Base-by-base conservation (phyloP, 30 jellyfish, hydroid and myxozoan genomes). In the Cassiopea andromeda region DNA sequence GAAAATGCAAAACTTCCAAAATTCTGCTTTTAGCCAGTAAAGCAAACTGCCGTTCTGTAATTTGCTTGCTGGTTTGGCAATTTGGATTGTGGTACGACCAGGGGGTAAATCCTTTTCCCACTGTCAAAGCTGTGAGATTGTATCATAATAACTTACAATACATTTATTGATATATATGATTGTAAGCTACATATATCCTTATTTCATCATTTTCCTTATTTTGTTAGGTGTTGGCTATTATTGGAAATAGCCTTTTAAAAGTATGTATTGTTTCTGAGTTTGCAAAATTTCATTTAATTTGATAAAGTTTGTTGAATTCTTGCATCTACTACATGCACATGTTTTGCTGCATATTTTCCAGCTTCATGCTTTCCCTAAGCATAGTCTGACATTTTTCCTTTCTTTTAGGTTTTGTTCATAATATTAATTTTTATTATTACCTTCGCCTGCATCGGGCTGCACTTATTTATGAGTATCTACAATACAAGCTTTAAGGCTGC, bases 391-490 rank as follows among this genome's bases (percentile, higher is more conserved):
- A 27, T 9, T 8, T 17, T 44, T 76, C 9, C 67, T n/a, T 61
- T 80, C 17, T 67, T 66, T 90, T 12, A 92, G 98, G 94, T 92
- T 71, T 77, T 88, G 15, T 88, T 92, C 60, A 92, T 92, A 75
- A 92, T 92, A n/a, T 87, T 87, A 91, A 77, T 88, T 69, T 92
- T 92, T 49, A 92, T 92, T 59, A 92, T 87, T 18, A 87, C 90
- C 1, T 92, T 92, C 58, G 98, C 98, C 5, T 60, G 98, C 88
- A 87, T 92, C 75, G 98, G 98, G 7, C 91, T 92, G 60, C 98
- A 92, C 73, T 77, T 83, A 58, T 92, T 76, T 71, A 92, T 92
- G 96, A 77, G 77, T 75, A 64, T 87, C 18, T 92, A 92, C 75
- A 92, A 92, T 76, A 70, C 75, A 81, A 86, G 71, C 48, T 84